Evolutionary conservation across 2,888 invertebrate species (phyloP), one percentile per base, ranked within the genome.

Genomic region (Acanthosepion esculentum): DNA sequence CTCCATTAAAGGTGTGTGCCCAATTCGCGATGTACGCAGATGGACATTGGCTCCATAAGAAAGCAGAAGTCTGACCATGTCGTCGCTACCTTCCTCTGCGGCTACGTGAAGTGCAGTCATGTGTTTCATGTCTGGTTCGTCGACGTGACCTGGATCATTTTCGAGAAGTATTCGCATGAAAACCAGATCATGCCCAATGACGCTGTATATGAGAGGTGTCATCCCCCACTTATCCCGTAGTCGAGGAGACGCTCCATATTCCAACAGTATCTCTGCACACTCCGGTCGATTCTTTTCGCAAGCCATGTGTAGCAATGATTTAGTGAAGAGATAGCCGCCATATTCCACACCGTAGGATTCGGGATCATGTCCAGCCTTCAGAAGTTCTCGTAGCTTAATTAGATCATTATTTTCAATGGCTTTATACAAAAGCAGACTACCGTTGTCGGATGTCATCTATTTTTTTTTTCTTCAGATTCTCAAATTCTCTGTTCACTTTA

Each of bases 161-260:
- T 95, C 95, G 12, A 96, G 94, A 15, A 96, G 94, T 26, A 96
- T 95, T 94, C 96, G 96, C 0, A 96, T 96, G 93, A 97, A 95
- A 48, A 96, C 96, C 55, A 95, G 95, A 95, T 96, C 96, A 94
- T 96, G 96, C 20, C 96, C 95, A 15, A 95, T 94, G 15, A 96
- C 96, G 94, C 96, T 96, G 93, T 96, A 96, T 96, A 96, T 96
- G 48, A 97, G 95, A 0, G 97, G 97, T 10, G 97, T 96, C 95
- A 96, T 96, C 18, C 96, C 96, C 97, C 97, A 97, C 15, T 96
- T 96, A 95, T 97, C 97, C 48, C 96, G 95, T 12, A 96, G 95
- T 59, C 96, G 95, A 6, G 96, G 95, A 64, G 95, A 95, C 29
- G 96, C 96, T 18, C 96, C 96, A 50, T 95, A 95, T 4, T 96